These are phyloP conservation scores for Brachystomella parvula DNA, from an alignment of 1,140 invertebrate genomes.

Conservation along the genomic window DNA sequence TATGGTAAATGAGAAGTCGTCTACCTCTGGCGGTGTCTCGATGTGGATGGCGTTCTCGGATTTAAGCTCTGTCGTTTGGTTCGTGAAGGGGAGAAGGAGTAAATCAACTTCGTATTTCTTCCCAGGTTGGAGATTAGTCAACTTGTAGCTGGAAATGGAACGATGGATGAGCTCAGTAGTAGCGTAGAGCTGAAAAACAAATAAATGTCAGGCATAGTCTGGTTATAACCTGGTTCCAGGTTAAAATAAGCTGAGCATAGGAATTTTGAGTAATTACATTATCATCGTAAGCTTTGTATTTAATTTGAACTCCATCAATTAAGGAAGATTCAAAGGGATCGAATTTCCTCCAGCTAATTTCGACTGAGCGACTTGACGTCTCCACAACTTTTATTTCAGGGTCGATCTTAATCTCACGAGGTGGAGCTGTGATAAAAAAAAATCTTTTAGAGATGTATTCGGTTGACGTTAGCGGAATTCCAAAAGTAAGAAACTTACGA, in stretches of 20 bases:
- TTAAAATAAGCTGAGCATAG: background rate
- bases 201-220: background rate
- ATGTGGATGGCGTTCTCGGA: constrained; percentile 59
- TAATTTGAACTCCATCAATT: constrained; percentile 61
- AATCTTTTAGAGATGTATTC: constrained; percentile 30
- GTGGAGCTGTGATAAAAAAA: constrained; percentile 48
- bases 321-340: constrained; percentile 65
- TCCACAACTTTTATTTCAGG: constrained; percentile 62
- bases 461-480: too few relatives aligned
- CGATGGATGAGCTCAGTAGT: constrained; percentile 67
- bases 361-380: constrained; percentile 66
- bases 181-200: constrained; percentile 50
- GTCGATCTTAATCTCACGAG: constrained; percentile 59
- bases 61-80: constrained; percentile 61
- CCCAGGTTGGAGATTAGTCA: constrained; percentile 62
- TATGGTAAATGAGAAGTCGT: constrained; percentile 73
- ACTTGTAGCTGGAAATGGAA: constrained; percentile 59
- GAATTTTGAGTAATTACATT: constrained; percentile 43
- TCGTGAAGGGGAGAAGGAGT: constrained; percentile 64
- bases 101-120: constrained; percentile 67
- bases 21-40: constrained; percentile 48
- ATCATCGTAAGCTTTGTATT: constrained; percentile 61
- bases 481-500: too few relatives aligned
- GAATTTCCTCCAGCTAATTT: constrained; percentile 72
- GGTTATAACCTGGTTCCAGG: background rate